Percentiles rank a stretch among this genome's conserved stretches.
Evolutionary conservation across 2,113 vertebrate genomes (phyloP).

Genomic region (Corythornis madagascariensis): DNA sequence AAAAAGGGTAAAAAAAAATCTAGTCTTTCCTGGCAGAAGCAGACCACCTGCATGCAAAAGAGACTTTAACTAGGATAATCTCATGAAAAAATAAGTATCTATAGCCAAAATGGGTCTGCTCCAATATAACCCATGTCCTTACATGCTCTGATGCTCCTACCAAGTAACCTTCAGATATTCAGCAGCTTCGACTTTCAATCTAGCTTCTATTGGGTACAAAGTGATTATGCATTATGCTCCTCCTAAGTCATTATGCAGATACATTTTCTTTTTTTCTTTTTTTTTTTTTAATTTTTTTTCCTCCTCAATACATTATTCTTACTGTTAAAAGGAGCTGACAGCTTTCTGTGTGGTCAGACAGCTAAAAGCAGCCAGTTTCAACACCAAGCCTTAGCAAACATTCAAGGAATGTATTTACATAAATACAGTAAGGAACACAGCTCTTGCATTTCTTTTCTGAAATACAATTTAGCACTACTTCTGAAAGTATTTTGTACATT

Average conservation of each 20-base stretch:
- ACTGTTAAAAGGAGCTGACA: neutral
- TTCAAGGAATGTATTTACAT: neutral
- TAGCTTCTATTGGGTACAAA: neutral
- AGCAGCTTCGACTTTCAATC: neutral
- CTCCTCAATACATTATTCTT: neutral
- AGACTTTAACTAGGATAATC: neutral
- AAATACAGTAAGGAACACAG: neutral
- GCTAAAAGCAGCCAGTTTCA: neutral
- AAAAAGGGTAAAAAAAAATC: neutral
- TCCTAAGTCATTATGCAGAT: neutral
- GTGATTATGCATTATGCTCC: neutral
- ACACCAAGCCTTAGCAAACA: neutral
- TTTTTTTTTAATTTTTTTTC: neutral
- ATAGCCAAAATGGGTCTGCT: neutral
- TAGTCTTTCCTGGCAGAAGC: conserved; percentile 24
- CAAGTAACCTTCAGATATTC: neutral
- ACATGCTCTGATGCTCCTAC: neutral
- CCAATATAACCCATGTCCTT: neutral
- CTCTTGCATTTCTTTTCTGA: neutral
- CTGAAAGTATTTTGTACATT: neutral
- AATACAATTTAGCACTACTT: neutral
- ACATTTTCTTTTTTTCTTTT: neutral
- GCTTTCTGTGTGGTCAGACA: neutral
- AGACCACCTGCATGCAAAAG: neutral
- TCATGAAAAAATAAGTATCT: neutral